A percentile compares a stretch with the other conserved stretches of the same genome.
Conservation (phyloP, 2,888 invertebrate species). For the Metellina segmentata region DNA sequence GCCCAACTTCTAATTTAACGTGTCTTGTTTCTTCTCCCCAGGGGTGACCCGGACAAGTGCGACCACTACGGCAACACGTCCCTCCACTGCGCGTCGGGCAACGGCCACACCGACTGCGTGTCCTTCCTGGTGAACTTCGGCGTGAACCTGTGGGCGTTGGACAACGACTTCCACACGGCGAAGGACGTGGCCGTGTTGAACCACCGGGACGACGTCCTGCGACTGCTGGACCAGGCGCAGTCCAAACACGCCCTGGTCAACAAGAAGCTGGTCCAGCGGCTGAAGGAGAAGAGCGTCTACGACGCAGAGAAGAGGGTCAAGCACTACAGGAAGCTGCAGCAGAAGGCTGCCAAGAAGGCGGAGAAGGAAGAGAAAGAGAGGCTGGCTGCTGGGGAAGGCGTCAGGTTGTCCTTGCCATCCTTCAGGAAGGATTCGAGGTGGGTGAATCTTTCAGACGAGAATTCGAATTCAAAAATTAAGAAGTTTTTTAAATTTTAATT, state of each 20-base stretch:
- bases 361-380: conserved; percentile 87
- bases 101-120: conserved; percentile 94
- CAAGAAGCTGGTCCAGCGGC: conserved; percentile 61
- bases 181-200: conserved; percentile 95
- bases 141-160: conserved; percentile 93
- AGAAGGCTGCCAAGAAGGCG: conserved; percentile 87
- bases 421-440: conserved; percentile 79
- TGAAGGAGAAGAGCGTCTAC: conserved; percentile 91
- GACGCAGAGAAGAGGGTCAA: conserved; percentile 92
- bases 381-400: not conserved
- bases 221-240: conserved; percentile 90
- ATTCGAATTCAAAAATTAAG: too few relatives aligned
- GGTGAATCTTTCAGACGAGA: not conserved
- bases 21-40: conserved; percentile 80
- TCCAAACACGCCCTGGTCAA: conserved; percentile 90
- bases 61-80: conserved; percentile 97
- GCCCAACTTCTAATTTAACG: too few relatives aligned
- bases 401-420: conserved; percentile 79
- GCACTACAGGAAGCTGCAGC: conserved; percentile 90
- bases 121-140: conserved; percentile 96
- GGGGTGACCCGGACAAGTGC: conserved; percentile 95
- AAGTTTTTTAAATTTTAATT: too few relatives aligned
- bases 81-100: conserved; percentile 92
- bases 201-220: conserved; percentile 91
- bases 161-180: conserved; percentile 95